These are phyloP conservation scores for Siniperca obscura DNA, from an alignment of 2,797 vertebrate genomes.

Conservation along the genomic window DNA sequence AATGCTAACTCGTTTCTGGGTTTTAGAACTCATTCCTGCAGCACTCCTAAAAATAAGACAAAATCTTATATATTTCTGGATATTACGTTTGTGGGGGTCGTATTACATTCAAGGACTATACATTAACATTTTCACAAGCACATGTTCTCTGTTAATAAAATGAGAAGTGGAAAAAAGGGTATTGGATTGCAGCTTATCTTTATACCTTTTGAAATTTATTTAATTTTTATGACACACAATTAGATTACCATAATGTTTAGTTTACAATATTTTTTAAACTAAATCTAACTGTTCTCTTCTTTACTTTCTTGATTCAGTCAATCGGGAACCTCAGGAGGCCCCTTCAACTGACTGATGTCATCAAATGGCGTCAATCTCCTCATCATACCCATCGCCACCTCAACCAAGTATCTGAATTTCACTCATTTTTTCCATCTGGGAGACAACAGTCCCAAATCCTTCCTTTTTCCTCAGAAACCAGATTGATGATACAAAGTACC, in stretches of 20 bases:
- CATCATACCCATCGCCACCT: background rate
- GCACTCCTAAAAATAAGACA: too few species aligned
- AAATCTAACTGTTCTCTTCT: background rate
- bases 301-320: slow-evolving; percentile 71
- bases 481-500: background rate
- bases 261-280: background rate
- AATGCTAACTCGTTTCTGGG: too few species aligned
- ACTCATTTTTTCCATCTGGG: background rate
- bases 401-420: slow-evolving; percentile 9
- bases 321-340: slow-evolving; percentile 82
- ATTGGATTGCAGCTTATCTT: background rate
- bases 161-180: background rate
- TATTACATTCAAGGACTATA: background rate
- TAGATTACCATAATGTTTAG: background rate
- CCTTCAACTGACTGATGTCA: slow-evolving; percentile 79
- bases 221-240: background rate
- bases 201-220: background rate
- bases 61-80: too few species aligned
- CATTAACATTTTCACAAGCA: background rate
- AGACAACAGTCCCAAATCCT: background rate
- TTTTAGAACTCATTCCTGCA: too few species aligned
- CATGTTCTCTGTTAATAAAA: background rate
- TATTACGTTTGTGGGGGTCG: background rate
- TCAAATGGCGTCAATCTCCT: background rate
- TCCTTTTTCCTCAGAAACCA: background rate